Evolutionary conservation across 2,113 vertebrate species (phyloP).

Genomic region (Trinectes maculatus): DNA sequence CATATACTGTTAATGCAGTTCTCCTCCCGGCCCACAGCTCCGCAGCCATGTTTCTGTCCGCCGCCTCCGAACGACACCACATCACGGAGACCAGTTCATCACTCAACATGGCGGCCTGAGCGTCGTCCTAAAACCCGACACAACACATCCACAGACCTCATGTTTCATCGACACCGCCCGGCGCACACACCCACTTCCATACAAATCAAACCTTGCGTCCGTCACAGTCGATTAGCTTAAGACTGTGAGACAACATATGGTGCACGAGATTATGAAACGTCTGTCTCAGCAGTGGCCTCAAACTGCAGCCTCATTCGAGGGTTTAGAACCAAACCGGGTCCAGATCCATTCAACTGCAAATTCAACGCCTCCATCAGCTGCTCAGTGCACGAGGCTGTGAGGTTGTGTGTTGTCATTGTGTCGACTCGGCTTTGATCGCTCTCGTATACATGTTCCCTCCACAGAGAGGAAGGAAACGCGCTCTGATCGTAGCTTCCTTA

Average conservation of each 20-base stretch:
- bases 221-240: conserved; percentile 43
- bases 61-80: conserved; percentile 43
- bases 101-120: no score
- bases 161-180: background rate
- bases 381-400: background rate
- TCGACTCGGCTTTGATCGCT: conserved; percentile 14
- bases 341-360: conserved; percentile 6
- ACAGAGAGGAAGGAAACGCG: conserved; percentile 60
- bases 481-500: conserved; percentile 71
- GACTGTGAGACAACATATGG: conserved; percentile 74
- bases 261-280: conserved; percentile 72
- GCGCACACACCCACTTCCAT: conserved; percentile 24
- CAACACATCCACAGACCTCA: background rate
- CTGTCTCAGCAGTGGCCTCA: conserved; percentile 59
- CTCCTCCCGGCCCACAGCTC: no score
- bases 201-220: conserved; percentile 38
- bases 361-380: background rate
- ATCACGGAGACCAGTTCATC: conserved; percentile 14
- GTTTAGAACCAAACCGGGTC: conserved; percentile 52
- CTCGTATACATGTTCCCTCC: background rate
- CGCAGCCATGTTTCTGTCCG: conserved; percentile 55
- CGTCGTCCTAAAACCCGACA: background rate
- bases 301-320: conserved; percentile 49
- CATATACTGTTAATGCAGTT: no score
- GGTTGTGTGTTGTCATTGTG: conserved; percentile 25